phyloP scores from a whole-genome alignment of 2,797 vertebrate species.

The Trematomus bernacchii region DNA sequence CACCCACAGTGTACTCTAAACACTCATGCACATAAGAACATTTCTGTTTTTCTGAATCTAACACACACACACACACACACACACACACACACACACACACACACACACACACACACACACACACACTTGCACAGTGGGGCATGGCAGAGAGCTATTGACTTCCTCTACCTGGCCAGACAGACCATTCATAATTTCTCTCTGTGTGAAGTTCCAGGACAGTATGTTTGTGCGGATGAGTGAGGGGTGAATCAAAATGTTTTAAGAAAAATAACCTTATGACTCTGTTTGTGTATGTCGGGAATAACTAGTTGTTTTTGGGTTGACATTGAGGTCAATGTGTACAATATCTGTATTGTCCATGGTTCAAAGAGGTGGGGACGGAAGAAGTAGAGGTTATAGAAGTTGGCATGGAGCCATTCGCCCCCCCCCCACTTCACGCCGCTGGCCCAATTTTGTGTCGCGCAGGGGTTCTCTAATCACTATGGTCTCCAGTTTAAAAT shows the following conservation, averaged over 20 bases:
- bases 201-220: constrained; percentile 67
- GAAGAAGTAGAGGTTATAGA: too few relatives aligned
- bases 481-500: background rate
- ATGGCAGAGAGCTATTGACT: constrained; percentile 68
- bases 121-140: constrained; percentile 28
- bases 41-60: constrained; percentile 28
- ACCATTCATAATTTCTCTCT: constrained; percentile 71
- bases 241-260: background rate
- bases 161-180: constrained; percentile 61
- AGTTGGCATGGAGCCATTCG: too few relatives aligned
- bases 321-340: too few relatives aligned
- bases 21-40: constrained; percentile 28
- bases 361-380: too few relatives aligned
- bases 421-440: too few relatives aligned
- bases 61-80: background rate
- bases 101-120: background rate
- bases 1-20: constrained; percentile 3
- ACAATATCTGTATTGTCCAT: too few relatives aligned
- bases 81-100: too few relatives aligned
- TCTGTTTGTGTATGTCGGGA: constrained; percentile 21
- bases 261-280: constrained; percentile 10
- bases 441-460: too few relatives aligned
- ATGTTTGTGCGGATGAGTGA: constrained; percentile 42
- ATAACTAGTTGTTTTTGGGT: too few relatives aligned
- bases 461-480: too few relatives aligned